phyloP scores from a whole-genome alignment of 2,797 vertebrate species.

The Enteromius anoplus region DNA sequence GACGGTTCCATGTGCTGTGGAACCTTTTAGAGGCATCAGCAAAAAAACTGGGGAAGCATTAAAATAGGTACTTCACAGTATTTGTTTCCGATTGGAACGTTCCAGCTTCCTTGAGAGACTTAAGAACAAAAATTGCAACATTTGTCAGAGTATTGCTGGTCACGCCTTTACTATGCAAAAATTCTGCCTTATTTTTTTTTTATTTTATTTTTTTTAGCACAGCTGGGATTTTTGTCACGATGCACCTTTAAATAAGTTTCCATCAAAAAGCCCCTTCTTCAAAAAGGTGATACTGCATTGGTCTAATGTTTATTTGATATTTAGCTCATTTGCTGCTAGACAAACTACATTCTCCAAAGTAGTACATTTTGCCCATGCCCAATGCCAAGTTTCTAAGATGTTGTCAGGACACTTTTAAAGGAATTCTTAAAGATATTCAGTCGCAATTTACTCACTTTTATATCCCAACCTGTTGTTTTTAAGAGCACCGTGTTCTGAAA shows the following conservation, averaged over 20 bases:
- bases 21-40: constrained; percentile 25
- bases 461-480: neutral
- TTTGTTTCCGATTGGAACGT: constrained; percentile 23
- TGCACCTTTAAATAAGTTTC: constrained; percentile 1
- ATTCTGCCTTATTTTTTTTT: neutral
- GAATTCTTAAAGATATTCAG: neutral
- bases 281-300: neutral
- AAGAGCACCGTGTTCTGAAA: neutral
- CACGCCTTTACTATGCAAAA: constrained; percentile 1
- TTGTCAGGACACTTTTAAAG: neutral
- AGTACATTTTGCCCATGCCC: neutral
- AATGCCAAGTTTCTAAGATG: neutral
- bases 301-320: neutral
- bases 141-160: neutral
- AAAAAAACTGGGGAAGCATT: constrained; percentile 43
- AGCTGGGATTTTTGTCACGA: constrained; percentile 24
- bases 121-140: constrained; percentile 4
- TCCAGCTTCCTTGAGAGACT: constrained; percentile 17
- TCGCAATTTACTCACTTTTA: neutral
- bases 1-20: constrained; percentile 19
- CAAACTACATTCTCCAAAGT: neutral
- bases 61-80: constrained; percentile 22
- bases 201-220: neutral
- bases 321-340: neutral
- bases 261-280: constrained; percentile 11